These are phyloP conservation scores for Eupsittula cactorum DNA, from an alignment of 2,113 vertebrate species.

Conservation along the genomic window DNA sequence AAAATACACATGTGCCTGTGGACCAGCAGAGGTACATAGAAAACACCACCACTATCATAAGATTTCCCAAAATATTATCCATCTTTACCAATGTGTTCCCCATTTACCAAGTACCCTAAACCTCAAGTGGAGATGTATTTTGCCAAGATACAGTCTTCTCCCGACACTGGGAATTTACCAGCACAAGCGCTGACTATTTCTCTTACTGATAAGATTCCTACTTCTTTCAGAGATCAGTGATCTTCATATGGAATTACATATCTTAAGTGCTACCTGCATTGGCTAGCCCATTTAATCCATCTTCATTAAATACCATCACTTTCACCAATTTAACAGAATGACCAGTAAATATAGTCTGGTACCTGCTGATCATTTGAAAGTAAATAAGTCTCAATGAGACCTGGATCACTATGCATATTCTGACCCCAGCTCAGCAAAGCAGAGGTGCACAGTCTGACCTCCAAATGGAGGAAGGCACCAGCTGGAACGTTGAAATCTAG, in stretches of 20 bases:
- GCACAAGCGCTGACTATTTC: not conserved
- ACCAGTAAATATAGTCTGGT: not conserved
- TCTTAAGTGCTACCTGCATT: not conserved
- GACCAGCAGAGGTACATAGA: not conserved
- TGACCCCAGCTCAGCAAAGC: not conserved
- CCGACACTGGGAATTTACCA: not conserved
- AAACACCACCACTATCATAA: not conserved
- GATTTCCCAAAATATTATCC: not conserved
- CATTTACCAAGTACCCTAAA: not conserved
- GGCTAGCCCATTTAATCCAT: not conserved
- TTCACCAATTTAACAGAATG: not conserved
- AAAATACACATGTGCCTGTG: not conserved
- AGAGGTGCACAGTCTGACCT: not conserved
- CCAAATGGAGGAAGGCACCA: not conserved
- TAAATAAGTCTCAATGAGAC: not conserved
- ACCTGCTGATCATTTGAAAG: not conserved
- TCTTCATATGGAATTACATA: not conserved
- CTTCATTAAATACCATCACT: not conserved
- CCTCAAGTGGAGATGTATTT: not conserved
- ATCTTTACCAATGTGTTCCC: not conserved
- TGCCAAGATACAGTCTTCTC: not conserved
- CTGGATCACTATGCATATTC: not conserved
- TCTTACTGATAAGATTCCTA: not conserved
- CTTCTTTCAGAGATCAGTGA: not conserved
- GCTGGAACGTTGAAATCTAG: not conserved